Conservation (phyloP, 2,888 invertebrate species). For the Noctuana brunneofusca region DNA sequence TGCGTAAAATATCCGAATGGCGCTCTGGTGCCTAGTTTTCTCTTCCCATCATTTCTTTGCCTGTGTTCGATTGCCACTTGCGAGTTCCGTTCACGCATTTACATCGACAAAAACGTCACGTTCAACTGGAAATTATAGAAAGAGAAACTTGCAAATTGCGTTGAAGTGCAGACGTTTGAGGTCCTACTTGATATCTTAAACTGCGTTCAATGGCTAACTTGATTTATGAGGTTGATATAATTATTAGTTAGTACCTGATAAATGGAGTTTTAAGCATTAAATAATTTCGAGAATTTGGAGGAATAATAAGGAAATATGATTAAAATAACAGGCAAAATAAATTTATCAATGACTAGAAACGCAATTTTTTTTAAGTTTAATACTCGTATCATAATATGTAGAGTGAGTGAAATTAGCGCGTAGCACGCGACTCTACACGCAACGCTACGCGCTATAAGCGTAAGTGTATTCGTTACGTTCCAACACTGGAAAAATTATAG, state of each 20-base stretch:
- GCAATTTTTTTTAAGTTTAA: slow-evolving; percentile 3
- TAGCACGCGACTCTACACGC: slow-evolving; percentile 70
- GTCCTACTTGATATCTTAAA: slow-evolving; percentile 2
- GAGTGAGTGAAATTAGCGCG: slow-evolving; percentile 65
- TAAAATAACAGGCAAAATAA: neutral
- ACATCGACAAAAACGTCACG: slow-evolving; percentile 48
- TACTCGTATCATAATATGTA: slow-evolving; percentile 33
- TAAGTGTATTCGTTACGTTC: slow-evolving; percentile 60
- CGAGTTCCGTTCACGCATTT: slow-evolving; percentile 49
- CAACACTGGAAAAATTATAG: slow-evolving; percentile 50
- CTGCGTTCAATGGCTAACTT: neutral
- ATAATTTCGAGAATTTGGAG: neutral
- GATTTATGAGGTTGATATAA: neutral
- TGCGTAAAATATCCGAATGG: neutral
- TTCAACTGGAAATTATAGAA: slow-evolving; percentile 46
- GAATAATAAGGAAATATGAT: neutral
- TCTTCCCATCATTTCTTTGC: slow-evolving; percentile 63
- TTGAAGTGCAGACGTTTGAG: slow-evolving; percentile 22
- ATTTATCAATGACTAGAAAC: slow-evolving; percentile 12
- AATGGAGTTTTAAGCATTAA: neutral
- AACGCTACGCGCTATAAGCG: slow-evolving; percentile 63
- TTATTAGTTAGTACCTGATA: too few relatives aligned
- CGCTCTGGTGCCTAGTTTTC: slow-evolving; percentile 50
- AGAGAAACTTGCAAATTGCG: slow-evolving; percentile 48
- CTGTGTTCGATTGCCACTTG: slow-evolving; percentile 47